Evolutionary conservation across 2,797 vertebrate genomes (phyloP).

Genomic region (Phrynocephalus guinanensis): DNA sequence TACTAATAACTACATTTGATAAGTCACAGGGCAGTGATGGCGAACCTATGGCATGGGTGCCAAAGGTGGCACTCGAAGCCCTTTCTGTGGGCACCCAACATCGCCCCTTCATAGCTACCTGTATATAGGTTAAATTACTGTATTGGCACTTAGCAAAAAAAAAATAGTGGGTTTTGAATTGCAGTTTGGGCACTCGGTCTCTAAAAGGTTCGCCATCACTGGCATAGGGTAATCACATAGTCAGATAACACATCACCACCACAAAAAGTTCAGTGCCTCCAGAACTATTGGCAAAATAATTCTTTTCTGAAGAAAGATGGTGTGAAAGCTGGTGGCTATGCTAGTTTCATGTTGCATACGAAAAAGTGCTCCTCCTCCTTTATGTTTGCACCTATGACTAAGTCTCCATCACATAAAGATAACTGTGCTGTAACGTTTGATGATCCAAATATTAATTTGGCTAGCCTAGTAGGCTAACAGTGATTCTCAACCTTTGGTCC

Average conservation of each 20-base stretch:
- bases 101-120: no score
- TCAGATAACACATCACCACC: neutral
- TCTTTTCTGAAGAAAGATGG: neutral
- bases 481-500: no score
- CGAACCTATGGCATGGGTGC: no score
- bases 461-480: neutral
- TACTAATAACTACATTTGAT: neutral
- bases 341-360: neutral
- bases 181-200: no score
- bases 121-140: no score
- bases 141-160: no score
- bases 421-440: neutral
- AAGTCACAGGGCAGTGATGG: no score
- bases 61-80: no score
- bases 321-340: neutral
- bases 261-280: neutral
- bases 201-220: no score
- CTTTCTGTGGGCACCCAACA: no score
- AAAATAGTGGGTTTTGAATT: no score
- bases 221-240: neutral
- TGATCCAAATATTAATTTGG: neutral
- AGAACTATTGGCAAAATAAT: neutral
- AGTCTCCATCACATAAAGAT: neutral
- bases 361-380: neutral
- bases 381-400: neutral